Evolutionary conservation across 2,888 invertebrate genomes (phyloP), one percentile per base, ranked within the genome.

Genomic region (Corbicula japonica): DNA sequence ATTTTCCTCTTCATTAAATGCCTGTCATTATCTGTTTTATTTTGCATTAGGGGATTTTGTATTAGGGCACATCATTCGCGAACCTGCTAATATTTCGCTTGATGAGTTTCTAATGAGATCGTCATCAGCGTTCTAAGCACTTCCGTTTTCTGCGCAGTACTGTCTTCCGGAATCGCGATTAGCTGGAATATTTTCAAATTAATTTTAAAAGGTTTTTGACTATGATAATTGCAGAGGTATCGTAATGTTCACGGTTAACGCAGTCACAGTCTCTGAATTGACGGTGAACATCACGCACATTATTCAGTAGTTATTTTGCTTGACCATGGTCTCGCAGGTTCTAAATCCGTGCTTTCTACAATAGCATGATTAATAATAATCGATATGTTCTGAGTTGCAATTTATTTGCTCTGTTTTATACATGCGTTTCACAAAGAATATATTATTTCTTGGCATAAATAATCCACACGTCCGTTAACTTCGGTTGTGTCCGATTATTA

Each of bases 131-230:
- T 61, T 60, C 54, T 44, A 71, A 65, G 75, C 52, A 75, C 23
- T 75, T 82, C 81, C 81, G 71, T 63, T 78, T n/a, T 66, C 73
- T 79, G 74, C 74, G 74, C 74, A 75, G 60, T 61, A 50, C 34
- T 35, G 23, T 61, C 74, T 61, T 75, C 74, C 74, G 74, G 50
- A 38, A 56, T 73, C 60, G 61, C 65, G 63, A 52, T 23, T 26
- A 58, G 35, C 48, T 26, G 58, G 66, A 63, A 63, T 65, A 48
- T 66, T 28, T 66, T 41, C 35, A 63, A 77, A 77, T 77, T 77
- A 72, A 48, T 72, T 65, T 56, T 77, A 77, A 77, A 77, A 77
- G 77, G 72, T 77, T 77, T 62, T 66, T 65, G 68, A 77, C 72
- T 77, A 61, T 50, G 35, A 41, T 26, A 63, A 50, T 44, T 46